These are phyloP conservation scores for Dasyornis broadbenti DNA, from an alignment of 2,113 vertebrate genomes.

Conservation along the genomic window DNA sequence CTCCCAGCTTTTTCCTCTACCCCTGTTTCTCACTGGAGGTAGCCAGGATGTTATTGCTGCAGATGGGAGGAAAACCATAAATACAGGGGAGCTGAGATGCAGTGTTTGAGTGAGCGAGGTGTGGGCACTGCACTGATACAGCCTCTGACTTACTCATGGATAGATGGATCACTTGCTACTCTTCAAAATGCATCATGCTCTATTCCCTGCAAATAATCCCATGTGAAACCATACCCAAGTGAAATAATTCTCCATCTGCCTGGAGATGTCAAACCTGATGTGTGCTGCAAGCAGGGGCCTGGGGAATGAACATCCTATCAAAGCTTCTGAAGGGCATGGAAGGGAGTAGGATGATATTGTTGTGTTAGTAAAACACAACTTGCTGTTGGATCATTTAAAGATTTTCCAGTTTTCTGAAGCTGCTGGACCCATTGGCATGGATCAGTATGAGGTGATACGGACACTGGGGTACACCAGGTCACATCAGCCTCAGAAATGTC, in stretches of 20 bases:
- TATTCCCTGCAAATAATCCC: neutral
- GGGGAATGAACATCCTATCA: neutral
- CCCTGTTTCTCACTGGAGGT: neutral
- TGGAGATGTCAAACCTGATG: neutral
- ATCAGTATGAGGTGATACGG: neutral
- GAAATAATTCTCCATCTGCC: neutral
- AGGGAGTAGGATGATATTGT: neutral
- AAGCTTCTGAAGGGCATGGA: neutral
- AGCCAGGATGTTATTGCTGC: neutral
- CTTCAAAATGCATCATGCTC: neutral
- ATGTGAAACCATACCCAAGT: neutral
- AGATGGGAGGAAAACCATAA: neutral
- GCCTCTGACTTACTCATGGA: neutral
- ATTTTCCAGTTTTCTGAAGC: neutral
- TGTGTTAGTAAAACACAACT: neutral
- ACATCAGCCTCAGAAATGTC: neutral
- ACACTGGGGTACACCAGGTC: neutral
- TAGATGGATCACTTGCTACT: neutral
- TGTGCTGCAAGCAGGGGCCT: neutral
- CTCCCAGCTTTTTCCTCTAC: neutral
- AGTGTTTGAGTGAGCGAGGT: neutral
- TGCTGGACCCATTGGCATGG: neutral
- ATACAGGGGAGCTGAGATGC: neutral
- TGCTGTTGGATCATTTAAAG: neutral
- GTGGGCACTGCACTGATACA: neutral